A percentile compares a stretch with the other conserved stretches of the same genome.
These are phyloP conservation scores for Muschampia plurimacula DNA, from an alignment of 2,888 invertebrate genomes.

Conservation along the genomic window DNA sequence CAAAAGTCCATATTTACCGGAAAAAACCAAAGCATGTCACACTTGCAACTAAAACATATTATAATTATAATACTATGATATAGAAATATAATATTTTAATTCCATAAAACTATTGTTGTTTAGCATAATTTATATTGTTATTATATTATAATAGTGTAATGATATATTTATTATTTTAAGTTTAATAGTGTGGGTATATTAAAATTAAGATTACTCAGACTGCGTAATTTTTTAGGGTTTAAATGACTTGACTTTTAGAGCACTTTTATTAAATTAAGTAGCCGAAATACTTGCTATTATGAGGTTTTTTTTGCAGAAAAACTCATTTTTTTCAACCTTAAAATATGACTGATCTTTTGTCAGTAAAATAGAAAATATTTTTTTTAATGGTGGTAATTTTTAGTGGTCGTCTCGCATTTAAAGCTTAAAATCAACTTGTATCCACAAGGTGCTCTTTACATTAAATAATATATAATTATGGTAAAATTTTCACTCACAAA, in stretches of 20 bases:
- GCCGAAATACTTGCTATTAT: background rate
- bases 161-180: background rate
- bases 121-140: background rate
- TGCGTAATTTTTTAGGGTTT: slow-evolving; percentile 15
- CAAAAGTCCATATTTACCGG: too few relatives aligned
- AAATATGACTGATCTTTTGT: background rate
- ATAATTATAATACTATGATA: too few relatives aligned
- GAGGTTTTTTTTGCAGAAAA: too few relatives aligned
- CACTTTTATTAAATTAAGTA: slow-evolving; percentile 15
- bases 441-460: background rate
- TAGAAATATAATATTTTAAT: too few relatives aligned
- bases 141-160: background rate
- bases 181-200: background rate
- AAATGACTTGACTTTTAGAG: slow-evolving; percentile 14
- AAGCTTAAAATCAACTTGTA: background rate
- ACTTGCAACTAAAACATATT: too few relatives aligned
- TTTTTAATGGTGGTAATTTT: background rate
- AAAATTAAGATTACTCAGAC: slow-evolving; percentile 7
- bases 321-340: too few relatives aligned
- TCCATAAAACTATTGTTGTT: background rate
- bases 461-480: background rate
- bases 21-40: too few relatives aligned
- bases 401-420: background rate
- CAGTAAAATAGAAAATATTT: background rate
- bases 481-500: too few relatives aligned